A percentile compares a stretch with the other conserved stretches of the same genome.
These are phyloP conservation scores for Botia almorhae DNA, from an alignment of 2,797 vertebrate genomes.

Conservation along the genomic window DNA sequence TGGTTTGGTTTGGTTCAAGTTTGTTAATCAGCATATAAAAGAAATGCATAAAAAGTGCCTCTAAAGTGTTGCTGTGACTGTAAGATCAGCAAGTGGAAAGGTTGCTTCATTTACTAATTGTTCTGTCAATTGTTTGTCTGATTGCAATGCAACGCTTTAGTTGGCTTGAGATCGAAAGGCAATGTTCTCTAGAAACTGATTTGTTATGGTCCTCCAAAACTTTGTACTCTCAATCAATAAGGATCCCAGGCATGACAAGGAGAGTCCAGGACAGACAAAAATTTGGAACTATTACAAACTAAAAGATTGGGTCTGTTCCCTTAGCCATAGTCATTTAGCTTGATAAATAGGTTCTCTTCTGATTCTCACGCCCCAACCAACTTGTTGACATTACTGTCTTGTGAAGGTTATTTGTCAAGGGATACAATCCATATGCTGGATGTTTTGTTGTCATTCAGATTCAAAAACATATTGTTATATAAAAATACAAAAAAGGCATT, in stretches of 20 bases:
- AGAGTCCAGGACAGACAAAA: constrained; percentile 49
- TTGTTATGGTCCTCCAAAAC: constrained; percentile 45
- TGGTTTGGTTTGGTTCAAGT: not conserved
- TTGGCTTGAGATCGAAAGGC: constrained; percentile 37
- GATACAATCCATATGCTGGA: constrained; percentile 23
- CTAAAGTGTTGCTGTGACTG: not conserved
- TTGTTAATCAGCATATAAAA: not conserved
- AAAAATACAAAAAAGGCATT: too few species aligned
- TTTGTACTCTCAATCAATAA: constrained; percentile 55
- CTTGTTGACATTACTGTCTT: constrained; percentile 27
- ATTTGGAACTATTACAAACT: constrained; percentile 60
- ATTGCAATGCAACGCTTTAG: constrained; percentile 26
- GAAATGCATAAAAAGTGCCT: not conserved
- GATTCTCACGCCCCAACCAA: constrained; percentile 17
- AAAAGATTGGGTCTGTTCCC: constrained; percentile 57
- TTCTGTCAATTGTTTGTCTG: constrained; percentile 10
- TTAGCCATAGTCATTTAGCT: constrained; percentile 54
- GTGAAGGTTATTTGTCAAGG: constrained; percentile 25
- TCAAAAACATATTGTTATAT: not conserved
- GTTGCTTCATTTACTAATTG: constrained; percentile 43
- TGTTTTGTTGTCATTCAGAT: not conserved
- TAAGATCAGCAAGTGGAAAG: constrained; percentile 14
- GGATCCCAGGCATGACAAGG: constrained; percentile 43
- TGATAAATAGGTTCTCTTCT: constrained; percentile 55
- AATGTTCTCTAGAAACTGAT: constrained; percentile 47